These are phyloP conservation scores for Nomada fabriciana DNA, from an alignment of 2,888 invertebrate species.

Conservation along the genomic window DNA sequence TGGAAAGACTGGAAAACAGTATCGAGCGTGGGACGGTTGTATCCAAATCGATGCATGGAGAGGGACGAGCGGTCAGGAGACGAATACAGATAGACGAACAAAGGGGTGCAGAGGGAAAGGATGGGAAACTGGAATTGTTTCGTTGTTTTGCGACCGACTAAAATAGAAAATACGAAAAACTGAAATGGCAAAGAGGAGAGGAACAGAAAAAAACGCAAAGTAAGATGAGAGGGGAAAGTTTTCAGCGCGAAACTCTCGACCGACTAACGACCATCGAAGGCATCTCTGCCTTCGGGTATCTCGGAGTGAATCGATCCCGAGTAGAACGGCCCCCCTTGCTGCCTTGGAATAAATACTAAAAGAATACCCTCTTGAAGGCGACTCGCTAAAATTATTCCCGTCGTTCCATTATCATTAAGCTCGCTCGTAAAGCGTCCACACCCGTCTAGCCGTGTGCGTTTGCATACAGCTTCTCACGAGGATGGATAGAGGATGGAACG, in stretches of 20 bases:
- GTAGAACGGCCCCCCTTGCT: conserved; percentile 12
- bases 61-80: conserved; percentile 19
- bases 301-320: conserved; percentile 52
- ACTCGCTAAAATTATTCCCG: conserved; percentile 69
- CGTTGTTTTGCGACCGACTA: conserved; percentile 34
- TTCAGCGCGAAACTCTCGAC: conserved; percentile 60
- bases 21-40: conserved; percentile 55
- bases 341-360: conserved; percentile 57
- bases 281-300: conserved; percentile 54
- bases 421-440: conserved; percentile 52
- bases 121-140: conserved; percentile 52
- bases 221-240: conserved; percentile 53
- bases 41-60: conserved; percentile 65
- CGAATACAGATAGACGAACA: conserved; percentile 8
- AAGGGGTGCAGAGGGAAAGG: conserved; percentile 14
- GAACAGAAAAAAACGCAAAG: background rate
- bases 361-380: conserved; percentile 52
- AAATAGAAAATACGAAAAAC: conserved; percentile 47
- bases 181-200: conserved; percentile 40
- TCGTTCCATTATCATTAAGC: conserved; percentile 74
- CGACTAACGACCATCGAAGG: conserved; percentile 69
- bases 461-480: background rate
- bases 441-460: conserved; percentile 7
- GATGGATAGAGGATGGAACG: background rate
- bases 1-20: conserved; percentile 22